Conservation (phyloP, 2,888 invertebrate genomes). For the Nebria brevicollis region DNA sequence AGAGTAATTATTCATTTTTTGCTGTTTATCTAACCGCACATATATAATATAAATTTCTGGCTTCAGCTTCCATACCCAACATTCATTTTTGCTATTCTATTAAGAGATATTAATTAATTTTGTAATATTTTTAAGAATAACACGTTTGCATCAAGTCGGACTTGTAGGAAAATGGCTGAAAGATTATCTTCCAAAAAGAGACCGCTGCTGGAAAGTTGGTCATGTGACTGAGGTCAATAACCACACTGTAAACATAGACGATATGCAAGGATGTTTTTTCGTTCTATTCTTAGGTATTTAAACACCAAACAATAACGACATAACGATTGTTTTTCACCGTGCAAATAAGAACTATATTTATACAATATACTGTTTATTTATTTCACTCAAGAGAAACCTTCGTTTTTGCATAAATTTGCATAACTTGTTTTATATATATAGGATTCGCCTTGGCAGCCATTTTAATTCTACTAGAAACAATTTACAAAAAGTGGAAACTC, state of each 20-base stretch:
- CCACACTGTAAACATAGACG: slow-evolving; percentile 87
- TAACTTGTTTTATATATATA: slow-evolving; percentile 33
- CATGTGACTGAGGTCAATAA: slow-evolving; percentile 77
- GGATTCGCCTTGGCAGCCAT: slow-evolving; percentile 26
- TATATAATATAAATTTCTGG: too few species aligned
- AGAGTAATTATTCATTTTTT: slow-evolving; percentile 69
- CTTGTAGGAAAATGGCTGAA: slow-evolving; percentile 85
- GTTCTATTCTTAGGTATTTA: slow-evolving; percentile 79
- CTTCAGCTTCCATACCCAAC: too few species aligned
- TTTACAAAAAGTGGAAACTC: slow-evolving; percentile 21
- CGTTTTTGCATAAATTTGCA: slow-evolving; percentile 19
- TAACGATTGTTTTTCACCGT: neutral
- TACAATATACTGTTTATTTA: neutral
- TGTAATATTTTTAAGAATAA: slow-evolving; percentile 65
- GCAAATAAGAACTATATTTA: neutral
- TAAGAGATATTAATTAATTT: neutral
- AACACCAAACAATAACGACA: slow-evolving; percentile 20
- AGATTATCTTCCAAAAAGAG: slow-evolving; percentile 79
- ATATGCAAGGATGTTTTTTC: slow-evolving; percentile 94
- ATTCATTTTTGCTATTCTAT: neutral
- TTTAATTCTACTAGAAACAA: slow-evolving; percentile 33
- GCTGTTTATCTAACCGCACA: neutral
- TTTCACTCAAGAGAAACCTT: slow-evolving; percentile 12
- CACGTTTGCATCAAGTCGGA: slow-evolving; percentile 84
- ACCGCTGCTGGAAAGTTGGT: slow-evolving; percentile 79